Evolutionary conservation across 30 jellyfish, hydroid and myxozoan genomes (phyloP).

Genomic region (Hydra vulgaris): DNA sequence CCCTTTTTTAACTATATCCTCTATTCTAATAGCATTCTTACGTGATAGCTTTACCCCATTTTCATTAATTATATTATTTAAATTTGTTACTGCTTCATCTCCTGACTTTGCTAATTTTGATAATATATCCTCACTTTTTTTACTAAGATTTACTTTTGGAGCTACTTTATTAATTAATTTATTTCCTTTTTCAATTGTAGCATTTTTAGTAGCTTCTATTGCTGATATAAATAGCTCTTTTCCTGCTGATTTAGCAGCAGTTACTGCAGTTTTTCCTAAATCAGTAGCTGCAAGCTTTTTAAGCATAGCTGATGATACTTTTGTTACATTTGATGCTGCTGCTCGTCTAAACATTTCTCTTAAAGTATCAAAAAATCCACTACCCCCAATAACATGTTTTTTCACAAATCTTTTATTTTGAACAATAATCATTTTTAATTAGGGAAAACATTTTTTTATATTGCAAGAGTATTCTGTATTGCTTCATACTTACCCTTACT

Average conservation of each 20-base stretch:
- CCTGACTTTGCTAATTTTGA: too few relatives aligned
- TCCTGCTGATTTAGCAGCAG: neutral
- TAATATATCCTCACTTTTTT: too few relatives aligned
- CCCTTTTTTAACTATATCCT: neutral
- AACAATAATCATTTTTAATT: neutral
- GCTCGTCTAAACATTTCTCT: neutral
- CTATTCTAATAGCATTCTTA: too few relatives aligned
- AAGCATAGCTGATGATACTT: neutral
- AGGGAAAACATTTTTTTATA: too few relatives aligned
- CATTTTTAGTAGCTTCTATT: neutral
- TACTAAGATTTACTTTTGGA: too few relatives aligned
- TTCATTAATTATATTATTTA: too few relatives aligned
- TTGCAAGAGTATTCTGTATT: too few relatives aligned
- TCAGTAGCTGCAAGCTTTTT: neutral
- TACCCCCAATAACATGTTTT: neutral
- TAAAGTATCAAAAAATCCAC: neutral
- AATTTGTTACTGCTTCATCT: too few relatives aligned
- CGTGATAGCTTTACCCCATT: too few relatives aligned
- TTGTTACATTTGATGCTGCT: neutral
- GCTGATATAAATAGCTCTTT: neutral
- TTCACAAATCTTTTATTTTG: neutral
- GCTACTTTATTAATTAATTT: neutral
- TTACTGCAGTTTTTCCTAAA: neutral
- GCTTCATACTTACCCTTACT: too few relatives aligned
- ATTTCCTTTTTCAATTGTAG: neutral